Base-by-base conservation (phyloP, 2,888 invertebrate genomes). In the Platycheirus albimanus region DNA sequence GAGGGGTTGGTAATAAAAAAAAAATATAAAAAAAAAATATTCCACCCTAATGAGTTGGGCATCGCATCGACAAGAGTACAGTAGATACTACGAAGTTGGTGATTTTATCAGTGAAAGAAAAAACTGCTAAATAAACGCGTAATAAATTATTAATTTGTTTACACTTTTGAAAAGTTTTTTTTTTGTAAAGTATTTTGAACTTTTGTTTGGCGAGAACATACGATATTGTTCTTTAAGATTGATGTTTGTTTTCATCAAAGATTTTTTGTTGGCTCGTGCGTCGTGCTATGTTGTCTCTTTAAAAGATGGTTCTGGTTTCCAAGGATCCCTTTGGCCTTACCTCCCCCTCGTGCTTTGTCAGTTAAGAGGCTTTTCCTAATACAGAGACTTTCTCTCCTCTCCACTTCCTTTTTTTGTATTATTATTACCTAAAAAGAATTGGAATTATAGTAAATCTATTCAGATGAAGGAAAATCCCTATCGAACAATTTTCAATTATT, bases 401-500 rank as follows among this genome's bases (percentile, higher is more conserved):
- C 24, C 47, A 30, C 11, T 20, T 47, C 11, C 11, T 19, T 47
- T 2, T 15, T 17, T 15, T 13, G 19, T 56, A 11, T n/a, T 41
- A 5, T 28, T 56, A 61, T 7, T 41, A 41, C 43, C 15, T 3
- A 8, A 61, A 61, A 61, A 61, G 13, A 74, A 74, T 56, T 15
- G 15, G 17, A 75, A 66, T 74, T 66, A 72, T 33, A 45, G 61
- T 30, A 61, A 45, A 66, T 66, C 74, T 51, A 75, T 67, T 52
- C 47, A 38, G 38, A 74, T 66, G 49, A 70, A 58, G 13, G 33
- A 70, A 47, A 58, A 47, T 61, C 24, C 33, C 30, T 19, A 63
- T 41, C 28, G 63, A 69, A 75, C 54, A 79, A 69, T 52, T 80
- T 80, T 58, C 76, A 80, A 80, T 80, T 76, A 80, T 63, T 69